Conservation (phyloP, 1,140 invertebrate species). For the Agrypnia vestita region DNA sequence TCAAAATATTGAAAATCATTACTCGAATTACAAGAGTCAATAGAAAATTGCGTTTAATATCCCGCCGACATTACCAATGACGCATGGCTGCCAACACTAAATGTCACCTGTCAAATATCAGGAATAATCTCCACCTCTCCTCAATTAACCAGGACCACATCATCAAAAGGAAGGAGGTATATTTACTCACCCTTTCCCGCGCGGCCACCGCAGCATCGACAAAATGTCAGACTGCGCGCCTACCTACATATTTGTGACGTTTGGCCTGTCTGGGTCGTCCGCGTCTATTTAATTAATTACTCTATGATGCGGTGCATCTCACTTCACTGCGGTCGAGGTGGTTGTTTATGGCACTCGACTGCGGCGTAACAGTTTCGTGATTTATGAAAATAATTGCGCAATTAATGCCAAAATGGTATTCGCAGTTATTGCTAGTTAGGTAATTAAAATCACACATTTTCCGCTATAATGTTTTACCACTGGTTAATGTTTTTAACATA, state of each 20-base stretch:
- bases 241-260: background rate
- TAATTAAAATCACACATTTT: no score
- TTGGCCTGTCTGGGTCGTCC: background rate
- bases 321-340: constrained; percentile 3
- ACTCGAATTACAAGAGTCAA: background rate
- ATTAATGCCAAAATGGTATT: no score
- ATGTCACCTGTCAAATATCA: constrained; percentile 18
- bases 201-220: background rate
- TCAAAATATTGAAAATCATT: no score
- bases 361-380: background rate
- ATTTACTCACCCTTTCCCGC: background rate
- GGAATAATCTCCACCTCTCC: background rate
- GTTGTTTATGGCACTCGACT: background rate
- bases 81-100: background rate
- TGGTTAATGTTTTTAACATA: no score
- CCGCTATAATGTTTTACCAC: no score
- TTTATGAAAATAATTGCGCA: background rate
- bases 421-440: no score
- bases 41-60: background rate
- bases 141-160: background rate
- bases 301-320: constrained; percentile 5
- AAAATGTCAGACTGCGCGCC: background rate
- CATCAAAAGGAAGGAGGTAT: background rate
- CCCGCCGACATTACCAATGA: background rate
- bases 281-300: constrained; percentile 21